Conservation (phyloP, 2,113 vertebrate genomes). For the Columba livia region DNA sequence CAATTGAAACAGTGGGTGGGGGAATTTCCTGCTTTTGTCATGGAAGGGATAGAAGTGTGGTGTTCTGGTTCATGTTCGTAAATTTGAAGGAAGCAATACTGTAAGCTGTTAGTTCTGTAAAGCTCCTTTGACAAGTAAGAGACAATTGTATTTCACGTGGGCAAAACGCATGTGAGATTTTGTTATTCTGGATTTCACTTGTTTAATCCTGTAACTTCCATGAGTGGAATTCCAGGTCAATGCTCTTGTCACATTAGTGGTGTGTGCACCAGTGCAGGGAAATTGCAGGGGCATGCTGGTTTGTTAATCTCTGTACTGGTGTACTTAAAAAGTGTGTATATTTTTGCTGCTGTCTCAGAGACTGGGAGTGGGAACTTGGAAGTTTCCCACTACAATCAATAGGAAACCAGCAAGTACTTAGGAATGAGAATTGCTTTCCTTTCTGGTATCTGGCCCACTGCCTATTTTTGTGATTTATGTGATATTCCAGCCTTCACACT, state of each 20-base stretch:
- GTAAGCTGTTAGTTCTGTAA: not conserved
- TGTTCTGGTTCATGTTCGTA: not conserved
- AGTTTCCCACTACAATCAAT: constrained; percentile 41
- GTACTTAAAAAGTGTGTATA: not conserved
- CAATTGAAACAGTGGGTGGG: not conserved
- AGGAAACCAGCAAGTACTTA: constrained; percentile 26
- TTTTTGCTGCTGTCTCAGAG: not conserved
- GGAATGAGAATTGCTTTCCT: constrained; percentile 38
- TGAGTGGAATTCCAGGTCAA: not conserved
- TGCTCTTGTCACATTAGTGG: not conserved
- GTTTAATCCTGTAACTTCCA: not conserved
- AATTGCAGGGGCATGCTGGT: not conserved
- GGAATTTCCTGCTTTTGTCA: constrained; percentile 15
- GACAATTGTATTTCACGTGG: not conserved
- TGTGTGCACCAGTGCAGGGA: not conserved
- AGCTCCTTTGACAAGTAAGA: not conserved
- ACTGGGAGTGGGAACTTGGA: constrained; percentile 25
- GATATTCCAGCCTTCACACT: not conserved
- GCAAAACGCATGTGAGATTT: not conserved
- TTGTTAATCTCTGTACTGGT: not conserved
- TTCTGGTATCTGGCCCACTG: not conserved
- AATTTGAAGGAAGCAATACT: not conserved
- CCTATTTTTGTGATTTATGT: constrained; percentile 4
- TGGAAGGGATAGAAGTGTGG: not conserved
- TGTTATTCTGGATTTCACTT: not conserved